Base-by-base conservation (phyloP, 2,888 invertebrate species). In the Sminthurinus aureus region DNA sequence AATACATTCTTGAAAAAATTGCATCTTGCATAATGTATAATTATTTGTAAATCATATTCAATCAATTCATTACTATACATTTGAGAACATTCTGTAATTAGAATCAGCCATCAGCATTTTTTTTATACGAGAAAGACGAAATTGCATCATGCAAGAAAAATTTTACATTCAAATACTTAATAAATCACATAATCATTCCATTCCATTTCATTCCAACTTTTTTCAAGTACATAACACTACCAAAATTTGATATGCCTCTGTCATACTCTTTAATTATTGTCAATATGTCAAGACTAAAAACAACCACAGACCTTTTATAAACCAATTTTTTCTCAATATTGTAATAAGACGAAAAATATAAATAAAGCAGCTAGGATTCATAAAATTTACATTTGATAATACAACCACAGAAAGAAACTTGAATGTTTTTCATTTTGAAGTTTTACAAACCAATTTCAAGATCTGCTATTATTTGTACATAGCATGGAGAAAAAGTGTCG, bases 111-210 rank as follows among this genome's bases (percentile, higher is more conserved):
- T 66, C 20, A 67, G 26, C 18, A 79, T 79, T 15, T n/a, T n/a
- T 64, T 52, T 13, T n/a, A 66, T 13, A 18, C 22, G 24, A 76
- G 77, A 6, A 67, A 50, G 22, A 58, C 26, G 20, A 26, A n/a
- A 79, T n/a, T n/a, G 11, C 69, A 51, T 12, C 79, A 79, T 79
- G 79, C 79, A 79, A 69, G 69, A 66, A 50, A 69, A 79, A 50
- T 38, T 79, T 79, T 50, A 79, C 69, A 79, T 38, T 71, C 38
- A 38, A n/a, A 79, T 69, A 71, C 15, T 50, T n/a, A 38, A 69
- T 50, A 0, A 6, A 69, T 20, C 50, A 69, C 69, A 79, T 50
- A 77, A 77, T 22, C 13, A 69, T 69, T 67, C n/a, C 67, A 67
- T 67, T 67, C 67, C 9, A 13, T 52, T 52, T 52, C 52, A 52